These are phyloP conservation scores for Stenoptilia bipunctidactyla DNA, from an alignment of 2,888 invertebrate species.

Conservation along the genomic window DNA sequence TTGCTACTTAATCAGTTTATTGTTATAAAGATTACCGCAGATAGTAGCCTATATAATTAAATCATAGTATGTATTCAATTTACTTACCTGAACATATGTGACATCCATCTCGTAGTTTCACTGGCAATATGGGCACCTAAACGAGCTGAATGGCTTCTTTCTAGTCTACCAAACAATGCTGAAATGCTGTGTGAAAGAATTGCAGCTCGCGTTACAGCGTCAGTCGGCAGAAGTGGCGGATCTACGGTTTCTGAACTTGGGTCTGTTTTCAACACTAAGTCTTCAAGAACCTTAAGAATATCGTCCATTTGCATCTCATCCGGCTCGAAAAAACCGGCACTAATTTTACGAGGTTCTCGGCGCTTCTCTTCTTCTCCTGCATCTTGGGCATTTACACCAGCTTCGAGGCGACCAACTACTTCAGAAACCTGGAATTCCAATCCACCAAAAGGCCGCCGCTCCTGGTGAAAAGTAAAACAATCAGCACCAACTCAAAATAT, in stretches of 20 bases:
- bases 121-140: slow-evolving; percentile 85
- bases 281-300: slow-evolving; percentile 72
- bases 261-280: slow-evolving; percentile 72
- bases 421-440: slow-evolving; percentile 81
- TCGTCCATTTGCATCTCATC: slow-evolving; percentile 72
- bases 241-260: slow-evolving; percentile 74
- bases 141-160: slow-evolving; percentile 82
- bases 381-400: slow-evolving; percentile 67
- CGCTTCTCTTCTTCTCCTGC: slow-evolving; percentile 46
- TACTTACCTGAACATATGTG: slow-evolving; percentile 82
- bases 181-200: slow-evolving; percentile 90
- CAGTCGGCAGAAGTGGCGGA: slow-evolving; percentile 73
- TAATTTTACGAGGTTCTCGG: slow-evolving; percentile 56
- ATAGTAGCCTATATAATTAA: no score
- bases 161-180: slow-evolving; percentile 88
- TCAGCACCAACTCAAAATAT: slow-evolving; percentile 14
- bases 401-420: slow-evolving; percentile 78
- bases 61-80: no score
- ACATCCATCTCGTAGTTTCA: slow-evolving; percentile 90
- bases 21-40: no score
- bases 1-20: no score
- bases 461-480: slow-evolving; percentile 42
- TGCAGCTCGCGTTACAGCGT: slow-evolving; percentile 70
- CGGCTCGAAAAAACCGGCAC: slow-evolving; percentile 64
- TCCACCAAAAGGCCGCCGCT: slow-evolving; percentile 74